Conservation (phyloP, 2,888 invertebrate species). For the Ennomos erosarius region DNA sequence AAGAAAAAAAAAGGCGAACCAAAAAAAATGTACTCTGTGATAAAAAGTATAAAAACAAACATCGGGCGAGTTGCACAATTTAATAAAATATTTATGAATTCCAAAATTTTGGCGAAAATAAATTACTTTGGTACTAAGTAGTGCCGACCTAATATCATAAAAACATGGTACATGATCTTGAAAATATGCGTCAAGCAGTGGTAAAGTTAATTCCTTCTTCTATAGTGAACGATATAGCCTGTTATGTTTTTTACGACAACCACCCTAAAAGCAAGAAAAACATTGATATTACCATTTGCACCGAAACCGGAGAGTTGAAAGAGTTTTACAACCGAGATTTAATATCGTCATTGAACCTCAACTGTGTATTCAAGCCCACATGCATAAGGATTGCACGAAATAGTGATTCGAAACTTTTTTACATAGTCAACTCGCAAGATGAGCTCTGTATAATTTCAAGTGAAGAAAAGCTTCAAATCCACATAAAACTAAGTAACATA, state of each 20-base stretch:
- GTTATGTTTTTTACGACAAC: conserved; percentile 69
- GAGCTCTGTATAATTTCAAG: conserved; percentile 61
- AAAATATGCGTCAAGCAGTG: conserved; percentile 55
- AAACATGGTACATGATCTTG: conserved; percentile 23
- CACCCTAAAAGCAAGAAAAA: conserved; percentile 61
- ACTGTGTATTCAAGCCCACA: conserved; percentile 35
- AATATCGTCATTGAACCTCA: conserved; percentile 50
- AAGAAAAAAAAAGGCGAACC: too few species aligned
- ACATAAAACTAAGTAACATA: conserved; percentile 54
- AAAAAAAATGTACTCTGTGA: too few species aligned
- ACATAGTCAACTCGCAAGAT: conserved; percentile 54
- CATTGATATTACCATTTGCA: conserved; percentile 67
- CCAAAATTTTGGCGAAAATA: too few species aligned
- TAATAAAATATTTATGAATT: too few species aligned
- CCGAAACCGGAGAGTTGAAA: conserved; percentile 60
- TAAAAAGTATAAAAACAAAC: too few species aligned
- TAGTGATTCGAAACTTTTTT: conserved; percentile 60
- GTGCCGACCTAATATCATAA: too few species aligned
- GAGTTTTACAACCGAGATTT: conserved; percentile 65
- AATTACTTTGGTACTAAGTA: too few species aligned
- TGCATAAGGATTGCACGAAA: conserved; percentile 65
- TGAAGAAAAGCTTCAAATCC: conserved; percentile 48
- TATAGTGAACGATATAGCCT: conserved; percentile 54
- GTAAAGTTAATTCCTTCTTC: conserved; percentile 59
- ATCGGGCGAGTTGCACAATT: too few species aligned